Evolutionary conservation across 2,797 vertebrate species (phyloP), one percentile per base, ranked within the genome.

Genomic region (Cebuella pygmaea): DNA sequence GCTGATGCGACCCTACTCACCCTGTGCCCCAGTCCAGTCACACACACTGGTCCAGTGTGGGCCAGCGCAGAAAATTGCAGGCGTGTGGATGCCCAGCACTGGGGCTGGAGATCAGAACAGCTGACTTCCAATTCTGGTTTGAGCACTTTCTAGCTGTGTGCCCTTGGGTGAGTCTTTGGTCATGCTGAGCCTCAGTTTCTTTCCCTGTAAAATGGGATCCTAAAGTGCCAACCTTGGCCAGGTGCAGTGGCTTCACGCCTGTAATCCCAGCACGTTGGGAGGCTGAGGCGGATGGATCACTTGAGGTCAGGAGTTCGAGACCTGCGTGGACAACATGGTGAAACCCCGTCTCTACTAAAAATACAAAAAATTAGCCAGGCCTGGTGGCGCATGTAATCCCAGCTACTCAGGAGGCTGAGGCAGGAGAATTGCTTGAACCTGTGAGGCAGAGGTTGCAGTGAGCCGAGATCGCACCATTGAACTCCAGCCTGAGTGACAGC

Each of bases 301-400:
- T 64, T 64, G 61, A 67, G 30, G 61, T 67, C 61, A n/a, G 33
- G 33, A n/a, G 33, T n/a, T 67, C 1, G 33, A 67, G 61, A 67
- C 33, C 15, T n/a, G 30, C 61, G 33, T 67, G 33, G 61, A 7
- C 61, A 67, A 67, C 14, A 67, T n/a, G 30, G 15, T n/a, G 61
- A 67, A n/a, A 17, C 33, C 33, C 61, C 0, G 3, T 67, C 7
- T 19, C 33, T 67, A n/a, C 61, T n/a, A 67, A 67, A 64, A 67
- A n/a, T 19, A n/a, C 61, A n/a, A 67, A 64, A 67, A 67, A 67
- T 67, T 67, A n/a, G 30, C 30, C 14, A 15, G 30, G 61, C 0
- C 0, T 64, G 61, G 30, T 64, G 61, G 61, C 1, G 0, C 1
- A 0, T 30, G 1, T 64, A 33, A 64, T 64, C 61, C 3, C 30